These are phyloP conservation scores for Berghia stephanieae DNA, from an alignment of 1,140 invertebrate genomes.

Conservation along the genomic window DNA sequence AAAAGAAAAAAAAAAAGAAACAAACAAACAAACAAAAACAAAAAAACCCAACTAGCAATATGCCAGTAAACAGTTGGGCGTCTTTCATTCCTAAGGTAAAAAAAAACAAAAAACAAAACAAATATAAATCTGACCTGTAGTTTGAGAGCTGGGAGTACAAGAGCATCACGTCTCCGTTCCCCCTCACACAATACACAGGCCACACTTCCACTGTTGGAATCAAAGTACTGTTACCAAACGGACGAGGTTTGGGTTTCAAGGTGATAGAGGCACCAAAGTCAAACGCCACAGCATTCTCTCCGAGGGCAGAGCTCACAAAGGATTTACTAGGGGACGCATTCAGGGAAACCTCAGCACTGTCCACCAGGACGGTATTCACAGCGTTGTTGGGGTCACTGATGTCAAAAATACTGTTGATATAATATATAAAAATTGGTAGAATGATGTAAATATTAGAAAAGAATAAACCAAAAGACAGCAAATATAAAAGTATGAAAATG, in stretches of 20 bases:
- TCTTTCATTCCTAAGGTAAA: no score
- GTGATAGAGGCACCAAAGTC: constrained; percentile 76
- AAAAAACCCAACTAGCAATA: no score
- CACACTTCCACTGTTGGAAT: constrained; percentile 69
- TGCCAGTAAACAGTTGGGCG: no score
- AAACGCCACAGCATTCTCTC: constrained; percentile 85
- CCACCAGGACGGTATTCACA: constrained; percentile 55
- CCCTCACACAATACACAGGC: constrained; percentile 81
- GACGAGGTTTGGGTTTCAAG: constrained; percentile 38
- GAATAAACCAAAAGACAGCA: no score
- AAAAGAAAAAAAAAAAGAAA: no score
- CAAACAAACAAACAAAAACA: no score
- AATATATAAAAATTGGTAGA: no score
- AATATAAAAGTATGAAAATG: no score
- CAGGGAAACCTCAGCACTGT: constrained; percentile 32
- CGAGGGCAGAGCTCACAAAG: constrained; percentile 71
- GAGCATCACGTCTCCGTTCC: constrained; percentile 78
- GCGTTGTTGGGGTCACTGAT: constrained; percentile 60
- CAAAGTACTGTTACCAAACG: constrained; percentile 9
- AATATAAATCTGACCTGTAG: constrained; percentile 19
- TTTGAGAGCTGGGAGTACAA: constrained; percentile 66
- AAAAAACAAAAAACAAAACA: no score
- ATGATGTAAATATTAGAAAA: no score
- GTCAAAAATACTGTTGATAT: constrained; percentile 62
- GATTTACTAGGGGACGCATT: constrained; percentile 45